Conservation (phyloP, 2,888 invertebrate species). For the Aricia artaxerxes region DNA sequence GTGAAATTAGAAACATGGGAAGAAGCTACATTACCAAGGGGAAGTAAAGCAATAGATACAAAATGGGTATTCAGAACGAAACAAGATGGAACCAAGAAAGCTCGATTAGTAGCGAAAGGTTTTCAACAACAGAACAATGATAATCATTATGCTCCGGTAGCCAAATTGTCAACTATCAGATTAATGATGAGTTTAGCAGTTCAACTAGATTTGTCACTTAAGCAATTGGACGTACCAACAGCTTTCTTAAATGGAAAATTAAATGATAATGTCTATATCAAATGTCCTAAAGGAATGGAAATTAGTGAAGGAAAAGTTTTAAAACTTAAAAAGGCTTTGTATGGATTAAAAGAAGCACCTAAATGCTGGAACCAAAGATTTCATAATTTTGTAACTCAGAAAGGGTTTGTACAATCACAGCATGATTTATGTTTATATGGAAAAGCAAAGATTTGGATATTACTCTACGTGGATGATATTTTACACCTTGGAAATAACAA, state of each 20-base stretch:
- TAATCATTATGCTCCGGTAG: slow-evolving; percentile 40
- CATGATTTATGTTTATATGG: slow-evolving; percentile 32
- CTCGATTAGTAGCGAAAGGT: slow-evolving; percentile 40
- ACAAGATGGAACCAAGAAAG: slow-evolving; percentile 40
- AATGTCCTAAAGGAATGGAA: slow-evolving; percentile 36
- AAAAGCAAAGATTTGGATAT: slow-evolving; percentile 35
- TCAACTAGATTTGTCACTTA: slow-evolving; percentile 31
- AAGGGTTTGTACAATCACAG: no score
- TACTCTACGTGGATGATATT: slow-evolving; percentile 39
- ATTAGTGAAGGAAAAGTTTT: slow-evolving; percentile 32
- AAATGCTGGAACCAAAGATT: slow-evolving; percentile 39
- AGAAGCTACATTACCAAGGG: slow-evolving; percentile 33
- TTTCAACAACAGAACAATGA: slow-evolving; percentile 33
- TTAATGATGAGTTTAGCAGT: slow-evolving; percentile 35
- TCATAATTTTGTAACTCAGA: no score
- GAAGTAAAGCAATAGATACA: slow-evolving; percentile 39
- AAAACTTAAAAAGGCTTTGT: slow-evolving; percentile 38
- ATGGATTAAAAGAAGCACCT: slow-evolving; percentile 40
- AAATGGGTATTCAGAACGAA: slow-evolving; percentile 43
- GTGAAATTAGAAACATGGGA: slow-evolving; percentile 29
- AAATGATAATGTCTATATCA: slow-evolving; percentile 35
- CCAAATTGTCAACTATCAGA: slow-evolving; percentile 38
- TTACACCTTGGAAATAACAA: not conserved
- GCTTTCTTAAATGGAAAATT: slow-evolving; percentile 32
- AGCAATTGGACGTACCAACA: slow-evolving; percentile 13